These are phyloP conservation scores for Microchrysa polita DNA, from an alignment of 2,888 invertebrate species.

Conservation along the genomic window DNA sequence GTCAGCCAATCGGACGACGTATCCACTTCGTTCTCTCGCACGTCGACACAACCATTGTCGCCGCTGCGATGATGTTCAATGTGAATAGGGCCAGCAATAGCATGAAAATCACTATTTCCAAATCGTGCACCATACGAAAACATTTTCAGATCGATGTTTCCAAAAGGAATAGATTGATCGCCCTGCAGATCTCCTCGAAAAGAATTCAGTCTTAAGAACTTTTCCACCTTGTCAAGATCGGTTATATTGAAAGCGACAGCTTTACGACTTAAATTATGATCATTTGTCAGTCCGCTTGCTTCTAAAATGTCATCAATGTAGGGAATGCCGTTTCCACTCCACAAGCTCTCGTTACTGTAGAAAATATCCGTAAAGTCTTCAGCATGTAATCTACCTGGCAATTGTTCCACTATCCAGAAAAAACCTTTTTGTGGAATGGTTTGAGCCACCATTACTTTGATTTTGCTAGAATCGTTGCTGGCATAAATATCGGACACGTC, in stretches of 20 bases:
- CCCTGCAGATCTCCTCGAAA: constrained; percentile 63
- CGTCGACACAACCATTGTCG: constrained; percentile 39
- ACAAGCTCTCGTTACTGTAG: constrained; percentile 69
- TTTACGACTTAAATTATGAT: constrained; percentile 55
- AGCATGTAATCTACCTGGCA: constrained; percentile 72
- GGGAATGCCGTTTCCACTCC: constrained; percentile 69
- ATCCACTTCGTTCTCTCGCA: constrained; percentile 54
- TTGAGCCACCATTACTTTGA: constrained; percentile 46
- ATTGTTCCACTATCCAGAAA: constrained; percentile 81
- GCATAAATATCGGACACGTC: constrained; percentile 56
- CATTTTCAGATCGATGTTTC: constrained; percentile 63
- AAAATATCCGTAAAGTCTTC: constrained; percentile 55
- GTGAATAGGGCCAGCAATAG: constrained; percentile 62
- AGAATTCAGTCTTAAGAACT: constrained; percentile 58
- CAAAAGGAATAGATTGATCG: constrained; percentile 62
- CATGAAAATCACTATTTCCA: constrained; percentile 61
- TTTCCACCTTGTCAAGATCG: constrained; percentile 60
- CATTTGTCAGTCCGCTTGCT: constrained; percentile 57
- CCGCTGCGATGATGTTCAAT: constrained; percentile 21
- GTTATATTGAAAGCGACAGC: constrained; percentile 57
- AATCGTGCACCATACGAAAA: constrained; percentile 61
- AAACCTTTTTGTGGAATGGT: constrained; percentile 60
- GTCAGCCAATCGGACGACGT: neutral
- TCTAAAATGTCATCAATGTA: constrained; percentile 60
- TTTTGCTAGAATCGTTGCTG: constrained; percentile 53